Percentiles rank a stretch among this genome's conserved stretches.
phyloP scores from a whole-genome alignment of 2,797 vertebrate genomes.

The Apogon talboti region DNA sequence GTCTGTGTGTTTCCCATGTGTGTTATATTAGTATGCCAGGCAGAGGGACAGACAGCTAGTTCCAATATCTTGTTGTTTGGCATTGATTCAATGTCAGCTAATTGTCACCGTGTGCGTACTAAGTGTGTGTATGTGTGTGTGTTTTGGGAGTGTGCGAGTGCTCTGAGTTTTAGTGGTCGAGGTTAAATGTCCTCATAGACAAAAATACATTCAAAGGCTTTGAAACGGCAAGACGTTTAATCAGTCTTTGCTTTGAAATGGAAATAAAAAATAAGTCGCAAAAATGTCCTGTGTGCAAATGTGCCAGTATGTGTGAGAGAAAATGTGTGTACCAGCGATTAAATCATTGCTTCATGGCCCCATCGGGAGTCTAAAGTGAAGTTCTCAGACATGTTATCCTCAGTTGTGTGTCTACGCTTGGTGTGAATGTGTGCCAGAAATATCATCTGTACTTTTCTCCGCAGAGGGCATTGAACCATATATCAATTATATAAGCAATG shows the following conservation, averaged over 20 bases:
- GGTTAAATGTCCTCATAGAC: constrained; percentile 33
- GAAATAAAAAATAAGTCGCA: constrained; percentile 30
- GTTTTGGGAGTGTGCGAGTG: constrained; percentile 7
- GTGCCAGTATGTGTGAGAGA: constrained; percentile 7
- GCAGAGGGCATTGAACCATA: constrained; percentile 54
- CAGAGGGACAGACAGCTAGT: constrained; percentile 57
- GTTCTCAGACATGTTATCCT: constrained; percentile 61
- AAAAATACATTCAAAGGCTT: constrained; percentile 44
- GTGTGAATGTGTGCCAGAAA: constrained; percentile 27
- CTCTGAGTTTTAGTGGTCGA: neutral
- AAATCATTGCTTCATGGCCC: constrained; percentile 54
- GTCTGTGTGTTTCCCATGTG: constrained; percentile 40
- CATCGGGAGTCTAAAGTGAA: constrained; percentile 59
- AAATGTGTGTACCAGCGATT: constrained; percentile 45
- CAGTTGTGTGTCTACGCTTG: constrained; percentile 13
- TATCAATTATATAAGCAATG: constrained; percentile 60
- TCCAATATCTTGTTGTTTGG: constrained; percentile 74
- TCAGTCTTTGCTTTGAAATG: constrained; percentile 39
- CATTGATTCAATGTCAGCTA: constrained; percentile 74
- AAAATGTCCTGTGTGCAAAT: constrained; percentile 16
- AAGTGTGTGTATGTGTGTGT: neutral
- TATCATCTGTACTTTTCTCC: constrained; percentile 46
- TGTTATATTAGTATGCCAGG: constrained; percentile 71
- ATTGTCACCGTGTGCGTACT: constrained; percentile 58
- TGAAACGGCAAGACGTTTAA: constrained; percentile 39